phyloP scores from a whole-genome alignment of 2,888 invertebrate species.

The Ethmia dodecea region DNA sequence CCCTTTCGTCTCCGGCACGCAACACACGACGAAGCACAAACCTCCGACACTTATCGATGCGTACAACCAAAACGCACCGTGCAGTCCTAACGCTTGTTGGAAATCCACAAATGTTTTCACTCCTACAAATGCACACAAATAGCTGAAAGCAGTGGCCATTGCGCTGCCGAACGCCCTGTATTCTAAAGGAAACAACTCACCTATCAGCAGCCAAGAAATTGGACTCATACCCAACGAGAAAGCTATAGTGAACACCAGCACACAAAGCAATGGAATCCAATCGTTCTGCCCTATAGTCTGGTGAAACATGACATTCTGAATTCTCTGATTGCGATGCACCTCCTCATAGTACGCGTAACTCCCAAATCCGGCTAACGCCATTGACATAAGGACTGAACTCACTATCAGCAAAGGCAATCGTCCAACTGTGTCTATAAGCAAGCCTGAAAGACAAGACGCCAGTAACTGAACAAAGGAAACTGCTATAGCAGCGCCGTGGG shows the following conservation, averaged over 20 bases:
- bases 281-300: conserved; percentile 80
- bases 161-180: conserved; percentile 92
- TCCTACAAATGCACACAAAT: conserved; percentile 90
- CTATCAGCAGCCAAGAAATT: conserved; percentile 90
- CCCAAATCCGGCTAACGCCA: conserved; percentile 91
- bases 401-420: conserved; percentile 89
- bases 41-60: conserved; percentile 89
- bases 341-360: conserved; percentile 90
- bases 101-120: conserved; percentile 93
- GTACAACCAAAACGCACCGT: conserved; percentile 94
- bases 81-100: conserved; percentile 83
- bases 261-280: conserved; percentile 90
- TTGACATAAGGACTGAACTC: conserved; percentile 89
- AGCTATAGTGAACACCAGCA: conserved; percentile 89
- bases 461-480: conserved; percentile 90
- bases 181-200: conserved; percentile 89
- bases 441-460: conserved; percentile 88
- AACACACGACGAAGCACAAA: conserved; percentile 89
- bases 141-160: conserved; percentile 90
- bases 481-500: conserved; percentile 90
- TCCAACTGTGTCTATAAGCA: conserved; percentile 91
- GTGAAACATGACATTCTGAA: conserved; percentile 70
- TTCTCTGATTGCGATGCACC: conserved; percentile 76
- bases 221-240: conserved; percentile 93
- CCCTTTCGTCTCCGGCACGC: conserved; percentile 94